Base-by-base conservation (phyloP, 2,888 invertebrate species). In the Pilophorus perplexus region DNA sequence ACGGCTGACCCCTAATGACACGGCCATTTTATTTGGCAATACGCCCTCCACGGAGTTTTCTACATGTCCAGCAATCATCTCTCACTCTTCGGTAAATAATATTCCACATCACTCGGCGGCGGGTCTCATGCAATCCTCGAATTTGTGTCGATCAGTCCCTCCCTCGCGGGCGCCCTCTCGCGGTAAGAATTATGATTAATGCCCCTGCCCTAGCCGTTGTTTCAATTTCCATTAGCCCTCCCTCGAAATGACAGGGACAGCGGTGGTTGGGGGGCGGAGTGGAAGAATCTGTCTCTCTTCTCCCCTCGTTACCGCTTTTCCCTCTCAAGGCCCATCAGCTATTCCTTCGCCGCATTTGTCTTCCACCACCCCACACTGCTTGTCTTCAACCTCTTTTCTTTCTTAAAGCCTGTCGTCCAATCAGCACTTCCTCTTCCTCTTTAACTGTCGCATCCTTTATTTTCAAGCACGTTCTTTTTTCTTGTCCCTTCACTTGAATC, bases 131-230 rank as follows among this genome's bases (percentile, higher is more conserved):
- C 59, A 18, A 59, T 33, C 59, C 42, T 59, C 59, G 59, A 59
- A 59, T 59, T 59, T 59, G 59, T 59, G 27, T 59, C 59, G 59
- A 59, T 59, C 59, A 59, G 59, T 27, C 42, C 40, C 42, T 28
- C 52, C 16, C 5, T 18, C 52, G 18, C 28, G 27, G 12, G 1
- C 16, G 18, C n/a, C 52, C 10, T 25, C 28, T 28, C 52, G 10
- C 27, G 52, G 52, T 23, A 38, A 27, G 42, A 59, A 59, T 42
- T 59, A 59, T 59, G 59, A 59, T 59, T 59, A 59, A 59, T 59
- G 59, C 59, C 16, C 23, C 59, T 40, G 25, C 59, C 42, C 59
- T 42, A 42, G 42, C 59, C 59, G 42, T 59, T 59, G 59, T 59
- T 59, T 59, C 59, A 42, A 59, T 59, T 59, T 59, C 59, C 59